Evolutionary conservation across 2,888 invertebrate genomes (phyloP).

Genomic region (Hirudinaria manillensis): DNA sequence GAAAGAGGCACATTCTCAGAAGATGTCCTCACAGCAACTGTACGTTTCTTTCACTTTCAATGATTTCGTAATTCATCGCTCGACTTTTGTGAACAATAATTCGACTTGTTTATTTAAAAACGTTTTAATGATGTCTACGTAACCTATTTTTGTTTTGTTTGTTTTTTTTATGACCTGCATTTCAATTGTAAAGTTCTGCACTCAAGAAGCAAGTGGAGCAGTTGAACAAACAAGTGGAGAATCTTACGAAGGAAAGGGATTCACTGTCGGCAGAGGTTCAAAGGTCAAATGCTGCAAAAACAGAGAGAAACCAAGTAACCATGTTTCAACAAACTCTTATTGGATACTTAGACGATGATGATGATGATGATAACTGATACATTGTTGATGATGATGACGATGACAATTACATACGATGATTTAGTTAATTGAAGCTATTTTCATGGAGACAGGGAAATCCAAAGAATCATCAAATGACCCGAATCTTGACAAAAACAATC

Average conservation of each 20-base stretch:
- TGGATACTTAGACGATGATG: not conserved
- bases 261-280: not conserved
- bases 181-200: not conserved
- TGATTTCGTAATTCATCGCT: too few relatives aligned
- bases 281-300: constrained; percentile 5
- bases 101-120: too few relatives aligned
- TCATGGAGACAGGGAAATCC: not conserved
- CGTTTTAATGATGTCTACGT: not conserved
- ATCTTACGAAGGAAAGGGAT: constrained; percentile 6
- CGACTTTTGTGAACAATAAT: too few relatives aligned
- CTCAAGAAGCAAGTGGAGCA: constrained; percentile 2
- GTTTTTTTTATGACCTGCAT: not conserved
- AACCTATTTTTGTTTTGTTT: not conserved
- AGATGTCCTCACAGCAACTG: not conserved
- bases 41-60: not conserved
- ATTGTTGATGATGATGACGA: not conserved
- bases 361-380: not conserved
- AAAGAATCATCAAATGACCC: too few relatives aligned
- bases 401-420: not conserved
- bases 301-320: constrained; percentile 16
- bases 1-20: not conserved
- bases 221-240: constrained; percentile 2
- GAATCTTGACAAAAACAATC: too few relatives aligned
- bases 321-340: not conserved
- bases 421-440: not conserved